A percentile compares a stretch with the other conserved stretches of the same genome.
Conservation (phyloP, 2,797 vertebrate species). For the Catamblyrhynchus diadema region DNA sequence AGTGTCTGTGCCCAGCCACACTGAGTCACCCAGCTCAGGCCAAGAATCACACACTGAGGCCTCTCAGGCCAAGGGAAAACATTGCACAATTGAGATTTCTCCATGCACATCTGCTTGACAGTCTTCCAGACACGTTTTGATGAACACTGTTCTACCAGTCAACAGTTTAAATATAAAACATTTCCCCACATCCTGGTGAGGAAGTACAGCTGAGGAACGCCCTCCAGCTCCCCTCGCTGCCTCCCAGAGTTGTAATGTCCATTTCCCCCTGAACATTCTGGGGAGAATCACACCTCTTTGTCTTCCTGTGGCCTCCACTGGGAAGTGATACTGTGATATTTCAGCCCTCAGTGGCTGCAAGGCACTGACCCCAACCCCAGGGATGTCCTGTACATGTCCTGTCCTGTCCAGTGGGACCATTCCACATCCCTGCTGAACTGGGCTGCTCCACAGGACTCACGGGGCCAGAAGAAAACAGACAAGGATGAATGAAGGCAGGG, state of each 20-base stretch:
- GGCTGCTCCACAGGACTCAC: background rate
- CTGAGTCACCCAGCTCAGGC: background rate
- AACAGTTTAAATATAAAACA: background rate
- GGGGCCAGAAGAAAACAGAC: background rate
- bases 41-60: slow-evolving; percentile 16
- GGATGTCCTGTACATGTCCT: background rate
- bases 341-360: background rate
- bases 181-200: background rate
- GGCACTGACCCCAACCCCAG: background rate
- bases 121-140: slow-evolving; percentile 6
- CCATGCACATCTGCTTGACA: slow-evolving; percentile 11
- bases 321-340: background rate
- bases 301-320: background rate
- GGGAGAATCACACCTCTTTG: background rate
- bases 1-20: background rate
- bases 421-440: background rate
- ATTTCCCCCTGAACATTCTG: accelerated
- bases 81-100: background rate
- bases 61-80: slow-evolving; percentile 23
- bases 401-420: background rate
- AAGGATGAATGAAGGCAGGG: background rate
- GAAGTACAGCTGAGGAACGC: background rate
- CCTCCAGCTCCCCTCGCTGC: background rate
- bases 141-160: background rate
- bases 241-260: background rate